Base-by-base conservation (phyloP, 2,113 vertebrate genomes). In the Nibea albiflora region DNA sequence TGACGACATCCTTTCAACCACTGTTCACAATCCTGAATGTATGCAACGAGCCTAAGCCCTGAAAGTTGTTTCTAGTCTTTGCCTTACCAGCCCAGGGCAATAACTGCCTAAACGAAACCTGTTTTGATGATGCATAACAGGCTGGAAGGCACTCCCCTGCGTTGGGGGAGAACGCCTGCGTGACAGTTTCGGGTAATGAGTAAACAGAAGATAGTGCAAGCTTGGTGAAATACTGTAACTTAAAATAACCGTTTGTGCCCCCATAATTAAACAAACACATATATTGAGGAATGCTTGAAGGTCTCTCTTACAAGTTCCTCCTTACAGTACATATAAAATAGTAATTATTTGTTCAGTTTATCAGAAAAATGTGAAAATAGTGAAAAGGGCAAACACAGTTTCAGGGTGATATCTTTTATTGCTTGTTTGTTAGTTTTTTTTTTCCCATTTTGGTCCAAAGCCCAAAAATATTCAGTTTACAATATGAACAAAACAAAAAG, bases 111-210 rank as follows among this genome's bases (percentile, higher is more conserved):
- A 83, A 80, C n/a, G 1, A 83, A 89, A 89, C 86, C 76, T 60
- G 89, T 93, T 91, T 86, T 73, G 86, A 90, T 87, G 81, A 87
- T 72, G 58, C 86, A 70, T 44, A 73, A 67, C 58, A 42, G 80
- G 67, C 68, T 81, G 46, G 65, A 65, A 86, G 73, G 62, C 79
- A 73, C 70, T 82, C 68, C 82, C 69, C 12, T 70, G 50, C 75
- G 44, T 54, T 14, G 53, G 71, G 62, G 44, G 76, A 22, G 57
- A 44, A 52, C 31, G 46, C 26, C 77, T 73, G 79, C 28, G 22
- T 75, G 71, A 86, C 81, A 73, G 71, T 82, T 84, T 85, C 53
- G 22, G 62, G 54, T 77, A 84, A 84, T 77, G 66, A 87, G 78
- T 67, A 87, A 91, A 89, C 81, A 89, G 56, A 80, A 50, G 50